Base-by-base conservation (phyloP, 2,113 vertebrate genomes). In the Embiotoca jacksoni region DNA sequence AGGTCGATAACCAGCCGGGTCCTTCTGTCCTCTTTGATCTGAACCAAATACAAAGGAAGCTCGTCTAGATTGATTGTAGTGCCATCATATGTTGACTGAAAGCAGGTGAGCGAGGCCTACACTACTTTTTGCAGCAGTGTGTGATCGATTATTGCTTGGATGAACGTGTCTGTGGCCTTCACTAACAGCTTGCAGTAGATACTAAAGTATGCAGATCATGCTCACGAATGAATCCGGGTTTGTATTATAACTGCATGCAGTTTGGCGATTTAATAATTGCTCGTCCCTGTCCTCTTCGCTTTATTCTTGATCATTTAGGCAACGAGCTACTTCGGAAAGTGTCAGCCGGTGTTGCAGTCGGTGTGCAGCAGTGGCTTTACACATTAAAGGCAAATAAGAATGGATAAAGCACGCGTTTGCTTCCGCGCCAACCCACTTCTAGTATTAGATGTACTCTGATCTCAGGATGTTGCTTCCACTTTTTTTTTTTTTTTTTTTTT, bases 31-130 rank as follows among this genome's bases (percentile, higher is more conserved):
- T 23, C 23, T 23, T 23, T 16, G 56, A 7, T 69, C 44, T 7
- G 53, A 76, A 30, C 56, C 14, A 74, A 75, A 62, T 3, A 75
- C 62, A 61, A 58, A 54, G 55, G 32, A 50, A 49, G n/a, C 16
- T 50, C 46, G 0, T 77, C 57, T 56, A 72, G 62, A 53, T 72
- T 46, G 59, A 83, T 75, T 36, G 54, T 23, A 71, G 36, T 54
- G 58, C 78, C 75, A 78, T 87, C 89, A 86, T 86, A 95, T 95
- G 95, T 93, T 95, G 87, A 93, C 94, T 60, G 95, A 94, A 89
- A 95, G 77, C 89, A 94, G 95, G 95, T 94, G 53, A 86, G 89
- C 2, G n/a, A 64, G 16, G 14, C 6, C 4, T 3, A 7, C 2
- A 33, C 3, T 14, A 13, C 10, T 52, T 3, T 0, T 53, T 62